Conservation (phyloP, 2,888 invertebrate species). For the Cephus nigrinus region DNA sequence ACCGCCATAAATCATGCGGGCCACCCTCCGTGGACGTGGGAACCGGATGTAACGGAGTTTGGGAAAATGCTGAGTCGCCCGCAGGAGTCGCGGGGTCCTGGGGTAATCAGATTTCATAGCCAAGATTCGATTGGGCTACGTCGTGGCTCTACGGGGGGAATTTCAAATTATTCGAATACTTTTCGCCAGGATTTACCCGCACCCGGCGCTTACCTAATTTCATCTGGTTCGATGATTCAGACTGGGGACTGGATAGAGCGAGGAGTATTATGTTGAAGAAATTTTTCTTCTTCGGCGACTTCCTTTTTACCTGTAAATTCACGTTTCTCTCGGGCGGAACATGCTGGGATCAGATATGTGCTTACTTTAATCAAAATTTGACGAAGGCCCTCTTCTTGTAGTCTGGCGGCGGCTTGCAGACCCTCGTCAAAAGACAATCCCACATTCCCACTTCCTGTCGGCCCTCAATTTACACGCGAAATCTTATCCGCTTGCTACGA, state of each 20-base stretch:
- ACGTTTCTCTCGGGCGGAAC: not conserved
- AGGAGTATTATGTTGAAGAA: no score
- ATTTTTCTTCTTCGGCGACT: no score
- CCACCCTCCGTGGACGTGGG: not conserved
- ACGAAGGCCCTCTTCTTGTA: not conserved
- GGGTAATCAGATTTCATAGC: no score
- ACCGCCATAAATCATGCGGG: not conserved
- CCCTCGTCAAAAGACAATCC: not conserved
- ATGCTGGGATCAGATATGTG: not conserved
- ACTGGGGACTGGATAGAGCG: not conserved
- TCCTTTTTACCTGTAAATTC: not conserved
- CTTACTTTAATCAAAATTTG: not conserved
- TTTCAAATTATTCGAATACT: not conserved
- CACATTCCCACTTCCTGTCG: no score
- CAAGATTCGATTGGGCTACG: not conserved
- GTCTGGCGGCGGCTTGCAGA: not conserved
- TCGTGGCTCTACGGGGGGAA: not conserved
- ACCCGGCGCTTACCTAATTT: not conserved
- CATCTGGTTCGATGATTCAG: not conserved
- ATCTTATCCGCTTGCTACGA: no score
- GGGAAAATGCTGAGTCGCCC: not conserved
- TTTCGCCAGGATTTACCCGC: not conserved
- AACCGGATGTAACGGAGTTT: not conserved
- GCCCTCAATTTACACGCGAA: no score
- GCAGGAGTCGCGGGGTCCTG: no score